phyloP scores from a whole-genome alignment of 2,113 vertebrate genomes.

The Lota lota region DNA sequence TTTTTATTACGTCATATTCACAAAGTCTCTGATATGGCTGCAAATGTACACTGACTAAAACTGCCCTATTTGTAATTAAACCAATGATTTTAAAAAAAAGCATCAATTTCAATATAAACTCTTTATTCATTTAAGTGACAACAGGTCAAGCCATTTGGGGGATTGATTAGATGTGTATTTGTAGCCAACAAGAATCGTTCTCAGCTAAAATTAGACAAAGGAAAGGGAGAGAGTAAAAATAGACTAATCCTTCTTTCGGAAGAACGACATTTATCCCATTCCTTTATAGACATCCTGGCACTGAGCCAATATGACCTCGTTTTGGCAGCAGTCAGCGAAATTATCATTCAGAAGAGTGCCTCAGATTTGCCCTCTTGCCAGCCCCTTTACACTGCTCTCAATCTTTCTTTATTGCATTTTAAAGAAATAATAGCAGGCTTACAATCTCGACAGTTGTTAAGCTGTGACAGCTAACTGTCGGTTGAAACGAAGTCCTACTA shows the following conservation, averaged over 20 bases:
- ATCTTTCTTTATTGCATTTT: conserved; percentile 22
- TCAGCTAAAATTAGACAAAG: conserved; percentile 57
- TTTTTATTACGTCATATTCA: conserved; percentile 11
- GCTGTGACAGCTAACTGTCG: no score
- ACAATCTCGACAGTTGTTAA: no score
- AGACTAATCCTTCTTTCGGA: conserved; percentile 27
- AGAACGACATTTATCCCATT: conserved; percentile 51
- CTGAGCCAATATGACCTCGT: conserved; percentile 45
- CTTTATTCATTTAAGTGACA: conserved; percentile 2
- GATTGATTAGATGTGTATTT: conserved; percentile 29
- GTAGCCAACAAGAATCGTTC: conserved; percentile 37
- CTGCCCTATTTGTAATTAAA: conserved; percentile 17
- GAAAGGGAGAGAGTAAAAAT: conserved; percentile 52
- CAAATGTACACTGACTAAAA: conserved; percentile 4
- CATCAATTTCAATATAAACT: neutral
- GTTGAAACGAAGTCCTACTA: no score
- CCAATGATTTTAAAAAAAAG: conserved; percentile 26
- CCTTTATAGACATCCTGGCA: conserved; percentile 49
- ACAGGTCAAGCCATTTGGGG: conserved; percentile 14
- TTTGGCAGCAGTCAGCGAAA: conserved; percentile 44
- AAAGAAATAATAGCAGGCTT: no score
- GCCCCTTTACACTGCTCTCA: conserved; percentile 2
- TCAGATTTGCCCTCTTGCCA: conserved; percentile 38
- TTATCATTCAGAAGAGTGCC: conserved; percentile 37
- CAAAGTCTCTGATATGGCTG: conserved; percentile 29